Base-by-base conservation (phyloP, 2,113 vertebrate genomes). In the Plotosus lineatus region DNA sequence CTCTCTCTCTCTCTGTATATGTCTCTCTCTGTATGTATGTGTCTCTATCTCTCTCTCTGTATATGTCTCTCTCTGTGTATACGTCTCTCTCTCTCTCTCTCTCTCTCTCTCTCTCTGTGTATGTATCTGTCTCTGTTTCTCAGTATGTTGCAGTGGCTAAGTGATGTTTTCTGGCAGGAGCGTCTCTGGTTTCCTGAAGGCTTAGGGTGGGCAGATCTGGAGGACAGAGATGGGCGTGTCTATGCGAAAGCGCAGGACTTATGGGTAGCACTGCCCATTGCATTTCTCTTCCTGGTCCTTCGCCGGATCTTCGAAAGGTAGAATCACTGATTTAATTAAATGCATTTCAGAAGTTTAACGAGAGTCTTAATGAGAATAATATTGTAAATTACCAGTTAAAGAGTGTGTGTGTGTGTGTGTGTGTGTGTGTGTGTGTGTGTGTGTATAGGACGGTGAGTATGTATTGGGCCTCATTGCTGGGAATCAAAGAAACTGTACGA, bases 101-200 rank as follows among this genome's bases (percentile, higher is more conserved):
- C 50, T 51, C 26, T 55, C 58, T 75, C 1, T 72, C 63, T 84
- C 9, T 75, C 61, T 81, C 5, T 36, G 14, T 36, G 12, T 65
- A 19, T 40, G 36, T 19, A 9, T 66, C 33, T 73, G n/a, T 65
- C 19, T 74, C 33, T 40, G 15, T 69, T 14, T 72, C 44, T 38
- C 90, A 97, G 96, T 87, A 98, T 98, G 97, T 90, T 97, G 48
- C 93, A 90, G 79, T 93, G 90, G 42, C 82, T 98, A 84, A 96
- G 95, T 60, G 93, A 94, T 58, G 94, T 93, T 80, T 98, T 99
- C 85, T 99, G 97, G 97, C 96, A 96, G 94, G 96, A 99, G 80
- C 90, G 90, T 79, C 94, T 97, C 26, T 99, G 97, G 97, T 94
- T 98, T 63, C 97, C 97, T 0, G 87, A 90, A 58, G 97, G 97